Evolutionary conservation across 2,113 vertebrate genomes (phyloP).

Genomic region (Riparia riparia): DNA sequence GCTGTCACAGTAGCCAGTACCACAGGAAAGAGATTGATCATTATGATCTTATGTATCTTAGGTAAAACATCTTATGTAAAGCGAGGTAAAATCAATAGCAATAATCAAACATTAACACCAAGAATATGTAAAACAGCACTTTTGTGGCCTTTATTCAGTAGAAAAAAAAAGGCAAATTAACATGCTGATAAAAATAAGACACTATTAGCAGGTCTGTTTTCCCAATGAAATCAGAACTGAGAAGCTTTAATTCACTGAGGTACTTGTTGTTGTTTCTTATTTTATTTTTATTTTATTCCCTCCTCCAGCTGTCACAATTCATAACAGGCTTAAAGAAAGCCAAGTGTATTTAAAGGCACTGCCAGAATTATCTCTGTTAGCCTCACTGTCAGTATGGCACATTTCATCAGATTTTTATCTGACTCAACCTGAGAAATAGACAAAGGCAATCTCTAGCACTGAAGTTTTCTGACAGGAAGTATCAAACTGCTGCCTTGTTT

Average conservation of each 20-base stretch:
- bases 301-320: slow-evolving; percentile 71
- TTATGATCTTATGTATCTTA: not conserved
- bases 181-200: not conserved
- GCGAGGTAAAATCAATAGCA: not conserved
- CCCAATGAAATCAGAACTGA: slow-evolving; percentile 44
- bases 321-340: slow-evolving; percentile 68
- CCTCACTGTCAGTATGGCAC: slow-evolving; percentile 54
- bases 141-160: not conserved
- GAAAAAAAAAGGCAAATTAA: not conserved
- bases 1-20: not conserved
- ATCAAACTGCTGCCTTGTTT: not conserved
- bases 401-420: slow-evolving; percentile 64
- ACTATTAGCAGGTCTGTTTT: not conserved
- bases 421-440: slow-evolving; percentile 20
- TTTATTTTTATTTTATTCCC: slow-evolving; percentile 73
- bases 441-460: slow-evolving; percentile 30
- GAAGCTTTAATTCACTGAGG: slow-evolving; percentile 43
- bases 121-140: not conserved
- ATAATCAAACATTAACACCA: not conserved
- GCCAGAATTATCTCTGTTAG: slow-evolving; percentile 70
- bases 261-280: not conserved
- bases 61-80: not conserved
- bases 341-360: slow-evolving; percentile 45
- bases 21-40: not conserved
- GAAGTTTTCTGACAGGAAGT: not conserved